Percentiles rank a stretch among this genome's conserved stretches.
Conservation (phyloP, 2,888 invertebrate genomes). For the Gandaritis pyraliata region DNA sequence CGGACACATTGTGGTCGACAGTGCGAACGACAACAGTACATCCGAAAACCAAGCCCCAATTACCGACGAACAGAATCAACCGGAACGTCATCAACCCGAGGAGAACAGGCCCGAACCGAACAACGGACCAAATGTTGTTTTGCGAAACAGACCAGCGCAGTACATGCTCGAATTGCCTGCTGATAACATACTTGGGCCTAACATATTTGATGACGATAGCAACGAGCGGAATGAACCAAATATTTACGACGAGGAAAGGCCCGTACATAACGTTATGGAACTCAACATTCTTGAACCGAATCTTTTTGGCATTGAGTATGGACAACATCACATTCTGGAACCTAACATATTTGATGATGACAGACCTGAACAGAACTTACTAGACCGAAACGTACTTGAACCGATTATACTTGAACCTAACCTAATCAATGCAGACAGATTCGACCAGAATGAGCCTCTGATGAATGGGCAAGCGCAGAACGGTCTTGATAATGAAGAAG, state of each 20-base stretch:
- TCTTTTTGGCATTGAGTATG: slow-evolving; percentile 8
- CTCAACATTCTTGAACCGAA: slow-evolving; percentile 16
- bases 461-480: slow-evolving; percentile 10
- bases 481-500: slow-evolving; percentile 12
- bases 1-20: slow-evolving; percentile 19
- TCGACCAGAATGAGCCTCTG: slow-evolving; percentile 12
- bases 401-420: slow-evolving; percentile 16
- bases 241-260: slow-evolving; percentile 14
- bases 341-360: slow-evolving; percentile 26
- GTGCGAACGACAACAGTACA: slow-evolving; percentile 3
- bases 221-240: slow-evolving; percentile 13
- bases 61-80: neutral
- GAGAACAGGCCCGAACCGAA: slow-evolving; percentile 3
- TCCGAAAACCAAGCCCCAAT: slow-evolving; percentile 2
- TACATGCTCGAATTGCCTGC: slow-evolving; percentile 17
- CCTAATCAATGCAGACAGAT: slow-evolving; percentile 10
- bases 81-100: neutral
- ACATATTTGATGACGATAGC: slow-evolving; percentile 31
- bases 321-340: neutral
- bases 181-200: slow-evolving; percentile 14
- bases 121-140: neutral
- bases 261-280: slow-evolving; percentile 18
- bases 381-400: slow-evolving; percentile 5
- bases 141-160: slow-evolving; percentile 7
- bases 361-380: slow-evolving; percentile 12